These are phyloP conservation scores for Dicrostonyx torquatus DNA, from an alignment of 2,797 vertebrate species.

Conservation along the genomic window DNA sequence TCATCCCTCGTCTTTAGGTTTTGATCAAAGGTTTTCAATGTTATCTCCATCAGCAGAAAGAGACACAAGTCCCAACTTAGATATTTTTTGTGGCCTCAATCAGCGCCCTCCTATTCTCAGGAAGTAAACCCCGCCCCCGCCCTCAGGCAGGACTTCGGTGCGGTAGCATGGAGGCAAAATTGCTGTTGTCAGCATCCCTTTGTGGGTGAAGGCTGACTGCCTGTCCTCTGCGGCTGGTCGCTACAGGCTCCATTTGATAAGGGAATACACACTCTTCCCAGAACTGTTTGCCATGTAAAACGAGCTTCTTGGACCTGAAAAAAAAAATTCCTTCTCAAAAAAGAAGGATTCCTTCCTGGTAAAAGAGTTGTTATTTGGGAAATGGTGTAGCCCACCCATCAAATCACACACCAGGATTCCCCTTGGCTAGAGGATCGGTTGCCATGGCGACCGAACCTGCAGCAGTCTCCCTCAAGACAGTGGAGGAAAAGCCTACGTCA, in stretches of 20 bases:
- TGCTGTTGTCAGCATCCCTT: conserved; percentile 1
- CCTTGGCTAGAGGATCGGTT: conserved; percentile 26
- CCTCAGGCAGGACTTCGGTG: background rate
- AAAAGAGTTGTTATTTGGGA: conserved; percentile 29
- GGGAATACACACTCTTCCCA: conserved; percentile 10
- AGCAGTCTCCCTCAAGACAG: conserved; percentile 38
- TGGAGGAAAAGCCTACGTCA: background rate
- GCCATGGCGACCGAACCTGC: conserved; percentile 52
- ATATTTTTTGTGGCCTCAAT: background rate
- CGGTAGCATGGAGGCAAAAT: background rate
- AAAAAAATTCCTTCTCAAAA: background rate
- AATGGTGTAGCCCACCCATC: conserved; percentile 43
- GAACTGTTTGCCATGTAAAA: background rate
- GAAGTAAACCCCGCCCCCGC: background rate
- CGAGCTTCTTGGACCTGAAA: background rate
- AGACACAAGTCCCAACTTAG: background rate
- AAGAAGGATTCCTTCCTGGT: background rate
- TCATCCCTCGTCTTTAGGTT: background rate
- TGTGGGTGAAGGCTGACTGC: background rate
- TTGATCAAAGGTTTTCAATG: background rate
- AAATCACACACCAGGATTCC: conserved; percentile 40
- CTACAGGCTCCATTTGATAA: background rate
- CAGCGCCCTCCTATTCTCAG: background rate
- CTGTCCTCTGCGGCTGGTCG: background rate
- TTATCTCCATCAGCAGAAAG: background rate